Conservation (phyloP, 1,140 invertebrate genomes). For the Calosoma granatense region DNA sequence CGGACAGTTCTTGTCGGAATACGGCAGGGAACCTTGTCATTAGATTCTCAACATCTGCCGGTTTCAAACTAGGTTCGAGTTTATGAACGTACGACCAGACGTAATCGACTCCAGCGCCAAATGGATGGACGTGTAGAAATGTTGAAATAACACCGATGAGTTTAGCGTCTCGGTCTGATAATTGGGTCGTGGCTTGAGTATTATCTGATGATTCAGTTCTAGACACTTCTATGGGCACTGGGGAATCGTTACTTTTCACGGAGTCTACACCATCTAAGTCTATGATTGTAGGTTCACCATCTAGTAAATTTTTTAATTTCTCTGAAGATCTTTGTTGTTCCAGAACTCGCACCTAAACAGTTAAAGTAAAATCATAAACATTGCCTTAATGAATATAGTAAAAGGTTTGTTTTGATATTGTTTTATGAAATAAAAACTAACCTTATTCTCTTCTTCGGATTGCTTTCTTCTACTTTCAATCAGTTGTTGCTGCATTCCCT, state of each 20-base stretch:
- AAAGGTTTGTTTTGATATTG: too few species aligned
- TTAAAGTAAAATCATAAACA: too few species aligned
- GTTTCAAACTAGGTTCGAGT: slow-evolving; percentile 52
- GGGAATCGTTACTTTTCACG: slow-evolving; percentile 14
- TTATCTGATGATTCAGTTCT: neutral
- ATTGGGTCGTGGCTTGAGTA: slow-evolving; percentile 6
- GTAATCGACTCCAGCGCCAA: slow-evolving; percentile 74
- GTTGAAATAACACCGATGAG: slow-evolving; percentile 70
- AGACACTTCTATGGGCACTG: slow-evolving; percentile 1
- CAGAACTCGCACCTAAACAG: neutral
- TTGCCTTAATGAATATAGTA: too few species aligned
- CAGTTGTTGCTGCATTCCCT: slow-evolving; percentile 69
- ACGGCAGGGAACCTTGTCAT: slow-evolving; percentile 64
- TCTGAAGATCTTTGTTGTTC: slow-evolving; percentile 2
- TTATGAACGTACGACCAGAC: slow-evolving; percentile 76
- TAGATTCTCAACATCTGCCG: slow-evolving; percentile 62
- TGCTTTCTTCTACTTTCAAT: slow-evolving; percentile 53
- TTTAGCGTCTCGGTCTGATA: slow-evolving; percentile 43
- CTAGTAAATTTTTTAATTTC: slow-evolving; percentile 4
- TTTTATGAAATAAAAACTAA: too few species aligned
- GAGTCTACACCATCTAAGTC: slow-evolving; percentile 28
- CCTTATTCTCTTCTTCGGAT: slow-evolving; percentile 47
- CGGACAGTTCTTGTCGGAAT: slow-evolving; percentile 63
- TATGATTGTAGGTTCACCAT: slow-evolving; percentile 29
- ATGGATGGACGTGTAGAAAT: slow-evolving; percentile 80